Evolutionary conservation across 2,797 vertebrate genomes (phyloP), one percentile per base, ranked within the genome.

Genomic region (Anabas testudineus): DNA sequence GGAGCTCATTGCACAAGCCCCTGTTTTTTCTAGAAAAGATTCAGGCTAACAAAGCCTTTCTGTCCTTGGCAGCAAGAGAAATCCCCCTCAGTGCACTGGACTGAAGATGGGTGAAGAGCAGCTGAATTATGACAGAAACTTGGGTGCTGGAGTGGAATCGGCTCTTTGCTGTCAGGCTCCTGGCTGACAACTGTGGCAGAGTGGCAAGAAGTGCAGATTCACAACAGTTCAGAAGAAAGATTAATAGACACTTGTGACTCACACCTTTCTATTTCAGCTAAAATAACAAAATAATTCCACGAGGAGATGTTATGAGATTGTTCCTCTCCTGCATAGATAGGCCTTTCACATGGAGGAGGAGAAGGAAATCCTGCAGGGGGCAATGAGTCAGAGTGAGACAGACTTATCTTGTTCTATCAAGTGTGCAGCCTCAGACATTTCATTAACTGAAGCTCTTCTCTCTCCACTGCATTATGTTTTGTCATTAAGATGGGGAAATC

Each of bases 31-130:
- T 16, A 66, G 63, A 55, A 68, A 77, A 81, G 24, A 78, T 83
- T 84, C 54, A 70, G 71, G 62, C 63, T 79, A 81, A 78, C 77
- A 74, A 84, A 87, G 76, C 65, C 71, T 71, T 74, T 74, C 70
- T 83, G 82, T 87, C 70, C 79, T 84, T 90, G 87, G 87, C 84
- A 89, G 75, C 21, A 13, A 46, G 41, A 67, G 67, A 66, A 76
- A 86, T 57, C 48, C 65, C 76, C 78, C 70, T 74, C 71, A 51
- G 30, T 71, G 77, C 48, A 51, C 36, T 43, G 63, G 46, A 63
- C 3, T 65, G 70, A 81, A 60, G 82, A 83, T 78, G 78, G 84
- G 74, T 76, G 71, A 82, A 56, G 63, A 86, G 83, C 70, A 46
- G 67, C 81, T 80, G 77, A 83, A 85, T 82, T 57, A 74, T 49